These are phyloP conservation scores for Triops longicaudatus DNA, from an alignment of 1,140 invertebrate species.

Conservation along the genomic window DNA sequence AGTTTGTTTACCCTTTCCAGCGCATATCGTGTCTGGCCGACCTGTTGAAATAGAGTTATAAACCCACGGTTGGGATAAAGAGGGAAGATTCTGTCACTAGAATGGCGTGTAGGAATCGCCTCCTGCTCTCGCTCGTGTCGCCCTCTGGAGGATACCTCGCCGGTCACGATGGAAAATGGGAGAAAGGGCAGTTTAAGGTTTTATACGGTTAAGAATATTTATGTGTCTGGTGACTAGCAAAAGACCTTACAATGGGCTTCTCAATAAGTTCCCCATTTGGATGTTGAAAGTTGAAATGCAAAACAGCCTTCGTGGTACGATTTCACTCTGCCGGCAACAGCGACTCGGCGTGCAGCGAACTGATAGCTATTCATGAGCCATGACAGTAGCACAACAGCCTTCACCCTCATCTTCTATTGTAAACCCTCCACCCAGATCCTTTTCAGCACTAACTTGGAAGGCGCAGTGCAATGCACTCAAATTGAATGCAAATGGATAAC, in stretches of 20 bases:
- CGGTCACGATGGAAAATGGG: neutral
- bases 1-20: neutral
- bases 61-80: neutral
- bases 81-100: too few species aligned
- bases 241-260: neutral
- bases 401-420: neutral
- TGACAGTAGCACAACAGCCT: conserved; percentile 10
- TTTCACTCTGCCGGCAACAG: neutral
- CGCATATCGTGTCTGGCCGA: neutral
- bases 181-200: neutral
- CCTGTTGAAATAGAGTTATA: neutral
- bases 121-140: too few species aligned
- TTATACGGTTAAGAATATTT: neutral
- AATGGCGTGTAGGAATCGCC: too few species aligned
- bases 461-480: neutral
- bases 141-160: too few species aligned
- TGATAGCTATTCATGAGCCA: conserved; percentile 15
- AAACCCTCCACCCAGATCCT: neutral
- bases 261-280: neutral
- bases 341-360: neutral
- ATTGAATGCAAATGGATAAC: conserved; percentile 8
- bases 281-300: neutral
- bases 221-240: neutral
- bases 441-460: neutral
- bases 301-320: neutral